A percentile compares a stretch with the other conserved stretches of the same genome.
Evolutionary conservation across 2,113 vertebrate species (phyloP).

Genomic region (Macroglossus sobrinus): DNA sequence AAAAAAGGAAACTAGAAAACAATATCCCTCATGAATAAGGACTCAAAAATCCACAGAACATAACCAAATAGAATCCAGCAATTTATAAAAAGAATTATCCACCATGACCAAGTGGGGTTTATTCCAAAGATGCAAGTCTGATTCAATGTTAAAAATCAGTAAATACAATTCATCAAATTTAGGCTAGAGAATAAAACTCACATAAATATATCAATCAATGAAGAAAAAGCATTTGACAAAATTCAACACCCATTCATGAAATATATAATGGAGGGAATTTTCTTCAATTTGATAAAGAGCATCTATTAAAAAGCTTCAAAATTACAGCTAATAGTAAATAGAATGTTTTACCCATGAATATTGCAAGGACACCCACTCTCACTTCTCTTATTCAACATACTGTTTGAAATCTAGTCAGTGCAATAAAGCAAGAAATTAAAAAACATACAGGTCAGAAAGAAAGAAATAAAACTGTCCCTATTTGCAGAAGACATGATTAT

Average conservation of each 20-base stretch:
- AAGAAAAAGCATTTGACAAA: neutral
- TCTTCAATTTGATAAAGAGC: neutral
- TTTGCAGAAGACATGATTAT: neutral
- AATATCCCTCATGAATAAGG: neutral
- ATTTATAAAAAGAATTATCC: neutral
- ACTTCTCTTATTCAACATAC: neutral
- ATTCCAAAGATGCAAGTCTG: neutral
- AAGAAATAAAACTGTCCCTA: neutral
- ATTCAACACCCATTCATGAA: neutral
- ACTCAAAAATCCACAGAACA: neutral
- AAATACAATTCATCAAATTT: neutral
- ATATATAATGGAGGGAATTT: neutral
- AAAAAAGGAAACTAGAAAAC: neutral
- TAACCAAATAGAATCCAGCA: neutral
- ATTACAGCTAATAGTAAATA: neutral
- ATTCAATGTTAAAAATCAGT: neutral
- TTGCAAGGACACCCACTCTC: neutral
- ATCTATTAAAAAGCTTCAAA: neutral
- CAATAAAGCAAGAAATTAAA: neutral
- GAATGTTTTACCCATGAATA: neutral
- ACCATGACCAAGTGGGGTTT: neutral
- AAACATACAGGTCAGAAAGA: neutral
- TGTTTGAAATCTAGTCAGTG: neutral
- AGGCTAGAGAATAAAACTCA: neutral
- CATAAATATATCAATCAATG: neutral